A percentile compares a stretch with the other conserved stretches of the same genome.
These are phyloP conservation scores for Atherinosoma microstoma DNA, from an alignment of 2,797 vertebrate genomes.

Conservation along the genomic window DNA sequence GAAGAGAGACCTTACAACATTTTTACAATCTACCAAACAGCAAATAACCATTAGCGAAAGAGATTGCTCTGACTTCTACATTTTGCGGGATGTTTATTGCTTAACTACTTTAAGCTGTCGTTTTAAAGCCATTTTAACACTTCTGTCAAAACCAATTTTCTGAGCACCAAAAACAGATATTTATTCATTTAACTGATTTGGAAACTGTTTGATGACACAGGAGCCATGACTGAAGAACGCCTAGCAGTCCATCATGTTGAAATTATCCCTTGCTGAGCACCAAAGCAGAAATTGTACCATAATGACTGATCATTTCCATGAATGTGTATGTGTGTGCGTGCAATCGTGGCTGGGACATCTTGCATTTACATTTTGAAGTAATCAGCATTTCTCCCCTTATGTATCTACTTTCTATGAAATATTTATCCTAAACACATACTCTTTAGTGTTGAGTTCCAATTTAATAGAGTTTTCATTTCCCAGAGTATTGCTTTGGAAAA, in stretches of 20 bases:
- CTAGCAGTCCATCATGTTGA: background rate
- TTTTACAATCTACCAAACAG: conserved; percentile 19
- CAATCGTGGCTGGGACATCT: background rate
- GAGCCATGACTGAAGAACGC: conserved; percentile 14
- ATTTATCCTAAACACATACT: conserved; percentile 6
- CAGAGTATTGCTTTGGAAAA: conserved; percentile 47
- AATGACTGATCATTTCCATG: conserved; percentile 7
- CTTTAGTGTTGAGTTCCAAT: conserved; percentile 38
- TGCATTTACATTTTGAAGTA: conserved; percentile 35
- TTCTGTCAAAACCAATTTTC: background rate
- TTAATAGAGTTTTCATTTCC: conserved; percentile 24
- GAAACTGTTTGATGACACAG: conserved; percentile 12
- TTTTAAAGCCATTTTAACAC: conserved; percentile 5
- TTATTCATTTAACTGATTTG: background rate
- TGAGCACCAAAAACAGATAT: background rate
- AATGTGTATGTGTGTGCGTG: background rate
- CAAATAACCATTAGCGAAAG: conserved; percentile 15
- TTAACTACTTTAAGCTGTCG: background rate
- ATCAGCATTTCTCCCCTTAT: conserved; percentile 14
- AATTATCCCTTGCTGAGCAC: conserved; percentile 4
- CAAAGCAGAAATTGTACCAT: conserved; percentile 16
- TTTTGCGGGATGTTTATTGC: conserved; percentile 3
- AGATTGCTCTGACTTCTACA: conserved; percentile 8
- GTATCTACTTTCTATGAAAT: background rate
- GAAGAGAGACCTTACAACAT: conserved; percentile 16